Base-by-base conservation (phyloP, 2,888 invertebrate genomes). In the Leptinotarsa rubiginosa region DNA sequence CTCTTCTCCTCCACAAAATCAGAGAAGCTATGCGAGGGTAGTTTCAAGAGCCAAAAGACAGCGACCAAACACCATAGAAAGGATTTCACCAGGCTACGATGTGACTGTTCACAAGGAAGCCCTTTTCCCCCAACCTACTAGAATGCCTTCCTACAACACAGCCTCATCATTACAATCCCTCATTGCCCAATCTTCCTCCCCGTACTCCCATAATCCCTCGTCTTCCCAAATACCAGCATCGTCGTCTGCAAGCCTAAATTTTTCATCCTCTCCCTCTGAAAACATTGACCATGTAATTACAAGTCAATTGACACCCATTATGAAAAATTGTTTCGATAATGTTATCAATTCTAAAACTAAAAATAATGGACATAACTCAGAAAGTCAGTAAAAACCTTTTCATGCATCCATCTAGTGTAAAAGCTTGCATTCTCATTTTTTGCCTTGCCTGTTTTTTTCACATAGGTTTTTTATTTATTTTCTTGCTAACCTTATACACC, bases 221-320 rank as follows among this genome's bases (percentile, higher is more conserved):
- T 15, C 49, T 49, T 49, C 16, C 49, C n/a, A 50, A 16, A 50
- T 50, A 50, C 50, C n/a, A 50, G 50, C 50, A 50, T 50, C 50
- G 50, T 50, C 50, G 16, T 50, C 16, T 50, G 50, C 16, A 50
- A 50, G 16, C 50, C 50, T 16, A 50, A 50, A 50, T 13, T 0
- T n/a, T 50, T 50, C 50, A 50, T 50, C 50, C 50, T 50, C 50
- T 50, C 50, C 50, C 50, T 50, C 50, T 50, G 50, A 50, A 50
- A 50, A 50, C 50, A 50, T 50, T n/a, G 50, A 50, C 50, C 50
- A 50, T 50, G 50, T 50, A 16, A 50, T 50, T 50, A 50, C 15
- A 50, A 50, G 4, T 15, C 50, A 50, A 50, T 50, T 50, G 50
- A 50, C 50, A 50, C 50, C 50, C 16, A 16, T 49, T 49, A 15